phyloP scores from a whole-genome alignment of 2,113 vertebrate genomes.

The Neofelis nebulosa region DNA sequence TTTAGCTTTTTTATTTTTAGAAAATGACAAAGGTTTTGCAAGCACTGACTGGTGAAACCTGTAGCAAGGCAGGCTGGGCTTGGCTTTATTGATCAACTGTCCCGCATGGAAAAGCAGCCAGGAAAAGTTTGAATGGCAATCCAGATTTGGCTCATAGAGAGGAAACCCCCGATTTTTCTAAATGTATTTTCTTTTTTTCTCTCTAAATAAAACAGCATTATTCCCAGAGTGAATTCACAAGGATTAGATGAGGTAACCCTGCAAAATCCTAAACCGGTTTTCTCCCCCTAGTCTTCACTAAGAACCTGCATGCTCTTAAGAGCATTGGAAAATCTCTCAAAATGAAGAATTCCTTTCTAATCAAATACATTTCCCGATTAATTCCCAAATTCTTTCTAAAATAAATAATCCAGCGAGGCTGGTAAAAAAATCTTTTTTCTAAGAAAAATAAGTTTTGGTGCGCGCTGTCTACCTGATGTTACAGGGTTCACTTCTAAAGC shows the following conservation, averaged over 20 bases:
- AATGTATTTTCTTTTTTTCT: conserved; percentile 67
- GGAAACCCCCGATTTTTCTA: conserved; percentile 79
- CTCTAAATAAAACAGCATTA: conserved; percentile 74
- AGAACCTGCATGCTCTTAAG: conserved; percentile 71
- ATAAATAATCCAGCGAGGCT: conserved; percentile 62
- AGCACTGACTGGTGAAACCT: conserved; percentile 87
- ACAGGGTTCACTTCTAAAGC: conserved; percentile 57
- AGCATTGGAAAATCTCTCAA: conserved; percentile 74
- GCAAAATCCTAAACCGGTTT: conserved; percentile 74
- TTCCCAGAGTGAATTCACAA: conserved; percentile 77
- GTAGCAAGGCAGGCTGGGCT: conserved; percentile 83
- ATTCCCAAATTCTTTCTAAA: conserved; percentile 66
- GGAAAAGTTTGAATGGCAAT: conserved; percentile 83
- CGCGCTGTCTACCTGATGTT: conserved; percentile 21
- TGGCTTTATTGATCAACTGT: conserved; percentile 84
- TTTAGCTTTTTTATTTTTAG: conserved; percentile 90
- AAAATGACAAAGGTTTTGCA: conserved; percentile 89
- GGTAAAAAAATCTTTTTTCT: background rate
- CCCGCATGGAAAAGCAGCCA: conserved; percentile 81
- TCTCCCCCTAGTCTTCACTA: conserved; percentile 59
- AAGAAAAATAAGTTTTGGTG: conserved; percentile 70
- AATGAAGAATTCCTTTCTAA: conserved; percentile 78
- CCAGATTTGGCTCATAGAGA: conserved; percentile 78
- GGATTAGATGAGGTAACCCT: conserved; percentile 79
- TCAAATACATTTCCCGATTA: conserved; percentile 76